Percentiles rank a stretch among this genome's conserved stretches.
These are phyloP conservation scores for Phalera bucephala DNA, from an alignment of 2,888 invertebrate genomes.

Conservation along the genomic window DNA sequence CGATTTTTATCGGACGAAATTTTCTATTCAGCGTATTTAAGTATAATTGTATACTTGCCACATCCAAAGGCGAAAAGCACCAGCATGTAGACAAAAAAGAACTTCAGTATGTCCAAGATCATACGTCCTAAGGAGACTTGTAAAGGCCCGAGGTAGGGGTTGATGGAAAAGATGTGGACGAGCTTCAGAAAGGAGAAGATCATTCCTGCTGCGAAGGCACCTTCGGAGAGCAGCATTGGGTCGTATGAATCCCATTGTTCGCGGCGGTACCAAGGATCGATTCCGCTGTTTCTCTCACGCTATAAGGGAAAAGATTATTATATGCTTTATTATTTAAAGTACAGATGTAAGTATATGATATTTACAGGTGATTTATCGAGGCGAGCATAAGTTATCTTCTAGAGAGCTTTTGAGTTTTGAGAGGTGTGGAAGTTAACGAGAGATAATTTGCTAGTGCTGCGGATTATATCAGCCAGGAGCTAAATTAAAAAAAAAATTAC, in stretches of 20 bases:
- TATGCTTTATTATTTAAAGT: neutral
- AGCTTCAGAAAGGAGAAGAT: constrained; percentile 97
- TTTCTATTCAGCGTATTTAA: no score
- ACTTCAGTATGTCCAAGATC: constrained; percentile 97
- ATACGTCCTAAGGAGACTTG: constrained; percentile 97
- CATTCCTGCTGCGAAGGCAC: constrained; percentile 98
- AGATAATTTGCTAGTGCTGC: no score
- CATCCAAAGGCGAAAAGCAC: constrained; percentile 98
- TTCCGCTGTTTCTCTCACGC: constrained; percentile 87
- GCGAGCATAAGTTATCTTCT: no score
- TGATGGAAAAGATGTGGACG: constrained; percentile 98
- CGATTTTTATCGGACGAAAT: no score
- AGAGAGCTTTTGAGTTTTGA: no score
- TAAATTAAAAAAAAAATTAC: no score
- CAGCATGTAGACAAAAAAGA: constrained; percentile 96
- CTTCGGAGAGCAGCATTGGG: constrained; percentile 96
- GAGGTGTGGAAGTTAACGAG: no score
- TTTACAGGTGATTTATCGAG: no score
- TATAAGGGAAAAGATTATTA: constrained; percentile 37
- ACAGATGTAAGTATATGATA: no score
- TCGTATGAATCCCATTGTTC: constrained; percentile 97
- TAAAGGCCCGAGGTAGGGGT: constrained; percentile 96
- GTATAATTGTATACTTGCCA: no score
- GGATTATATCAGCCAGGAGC: no score
- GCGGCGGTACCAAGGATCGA: constrained; percentile 92